These are phyloP conservation scores for Perca fluviatilis DNA, from an alignment of 2,113 vertebrate genomes.

Conservation along the genomic window DNA sequence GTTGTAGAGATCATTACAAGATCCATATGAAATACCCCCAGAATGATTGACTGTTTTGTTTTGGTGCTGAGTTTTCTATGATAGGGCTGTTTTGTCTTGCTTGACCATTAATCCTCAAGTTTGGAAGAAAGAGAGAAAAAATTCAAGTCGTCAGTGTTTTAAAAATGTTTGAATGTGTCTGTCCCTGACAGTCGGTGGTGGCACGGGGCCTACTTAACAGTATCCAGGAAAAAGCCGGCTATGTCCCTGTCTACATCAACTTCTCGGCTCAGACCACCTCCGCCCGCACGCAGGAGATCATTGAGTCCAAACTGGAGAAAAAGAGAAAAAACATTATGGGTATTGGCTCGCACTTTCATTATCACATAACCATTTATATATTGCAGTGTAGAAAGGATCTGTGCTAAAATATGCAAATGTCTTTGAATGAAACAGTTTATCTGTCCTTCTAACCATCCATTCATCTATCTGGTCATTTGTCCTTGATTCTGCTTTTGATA, in stretches of 20 bases:
- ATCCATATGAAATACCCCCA: neutral
- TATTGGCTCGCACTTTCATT: conserved; percentile 41
- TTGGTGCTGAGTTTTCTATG: neutral
- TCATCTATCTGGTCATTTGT: neutral
- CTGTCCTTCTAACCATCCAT: neutral
- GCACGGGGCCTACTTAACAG: conserved; percentile 86
- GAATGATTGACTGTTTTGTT: neutral
- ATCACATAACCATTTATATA: neutral
- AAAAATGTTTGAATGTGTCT: neutral
- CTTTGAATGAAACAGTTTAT: neutral
- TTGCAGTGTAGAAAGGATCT: neutral
- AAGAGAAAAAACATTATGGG: conserved; percentile 89
- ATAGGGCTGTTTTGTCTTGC: neutral
- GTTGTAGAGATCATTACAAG: neutral
- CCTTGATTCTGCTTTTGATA: neutral
- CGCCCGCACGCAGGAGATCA: conserved; percentile 88
- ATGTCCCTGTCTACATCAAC: conserved; percentile 89
- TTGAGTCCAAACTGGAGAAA: conserved; percentile 91
- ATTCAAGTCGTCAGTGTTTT: neutral
- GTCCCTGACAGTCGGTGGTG: conserved; percentile 85
- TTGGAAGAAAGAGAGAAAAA: neutral
- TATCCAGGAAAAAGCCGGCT: conserved; percentile 86
- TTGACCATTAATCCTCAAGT: neutral
- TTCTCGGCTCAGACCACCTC: conserved; percentile 91
- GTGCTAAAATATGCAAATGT: no score